Evolutionary conservation across 2,113 vertebrate species (phyloP).

Genomic region (Rhea americana): DNA sequence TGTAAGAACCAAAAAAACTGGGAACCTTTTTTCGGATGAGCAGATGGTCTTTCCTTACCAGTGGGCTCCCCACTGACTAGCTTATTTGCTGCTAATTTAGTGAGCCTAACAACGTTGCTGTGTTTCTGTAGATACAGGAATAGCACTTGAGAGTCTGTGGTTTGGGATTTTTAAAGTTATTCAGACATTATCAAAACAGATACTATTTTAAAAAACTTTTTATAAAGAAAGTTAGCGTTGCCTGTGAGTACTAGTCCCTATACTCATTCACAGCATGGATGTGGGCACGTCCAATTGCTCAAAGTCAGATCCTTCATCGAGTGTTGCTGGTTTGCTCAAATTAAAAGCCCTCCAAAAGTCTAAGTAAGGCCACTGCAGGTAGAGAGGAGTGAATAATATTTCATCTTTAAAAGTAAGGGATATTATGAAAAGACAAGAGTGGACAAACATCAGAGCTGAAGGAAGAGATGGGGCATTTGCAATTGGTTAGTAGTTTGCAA

Average conservation of each 20-base stretch:
- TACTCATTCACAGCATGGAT: background rate
- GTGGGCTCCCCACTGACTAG: background rate
- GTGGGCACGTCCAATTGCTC: background rate
- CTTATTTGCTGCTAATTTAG: background rate
- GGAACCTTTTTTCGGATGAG: too few relatives aligned
- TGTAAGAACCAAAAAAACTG: too few relatives aligned
- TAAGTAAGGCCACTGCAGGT: background rate
- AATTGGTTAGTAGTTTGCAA: too few relatives aligned
- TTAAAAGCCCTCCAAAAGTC: too few relatives aligned
- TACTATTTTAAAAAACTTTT: background rate
- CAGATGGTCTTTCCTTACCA: too few relatives aligned
- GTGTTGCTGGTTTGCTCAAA: background rate
- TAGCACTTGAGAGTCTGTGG: background rate
- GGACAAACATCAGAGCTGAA: background rate
- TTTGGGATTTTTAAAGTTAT: background rate
- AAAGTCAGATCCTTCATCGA: background rate
- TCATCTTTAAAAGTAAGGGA: background rate
- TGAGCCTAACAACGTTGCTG: background rate
- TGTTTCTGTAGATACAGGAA: too few relatives aligned
- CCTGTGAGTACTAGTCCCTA: background rate
- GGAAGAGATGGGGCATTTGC: background rate
- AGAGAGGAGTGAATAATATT: background rate
- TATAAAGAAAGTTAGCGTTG: background rate
- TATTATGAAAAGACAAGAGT: background rate
- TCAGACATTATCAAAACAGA: background rate